Evolutionary conservation across 2,797 vertebrate species (phyloP), one percentile per base, ranked within the genome.

Genomic region (Lagocephalus sceleratus): DNA sequence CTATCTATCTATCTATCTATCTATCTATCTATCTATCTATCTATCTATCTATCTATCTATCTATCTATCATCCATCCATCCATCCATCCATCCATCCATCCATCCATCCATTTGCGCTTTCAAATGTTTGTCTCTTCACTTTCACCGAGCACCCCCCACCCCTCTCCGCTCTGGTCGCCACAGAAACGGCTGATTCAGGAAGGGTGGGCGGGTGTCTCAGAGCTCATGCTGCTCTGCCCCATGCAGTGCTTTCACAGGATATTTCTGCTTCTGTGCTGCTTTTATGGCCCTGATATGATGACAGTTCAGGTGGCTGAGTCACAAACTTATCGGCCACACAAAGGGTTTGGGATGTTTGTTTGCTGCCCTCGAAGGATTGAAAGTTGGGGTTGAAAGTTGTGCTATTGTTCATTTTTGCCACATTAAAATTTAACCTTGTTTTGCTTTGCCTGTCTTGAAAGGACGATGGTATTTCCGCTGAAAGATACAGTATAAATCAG

Each of bases 121-220:
- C 56, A 74, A 85, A 83, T 85, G 76, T 82, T 82, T 82, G 71
- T 83, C 73, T 84, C 77, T 73, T 69, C 78, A 75, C 68, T 79
- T 84, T 76, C 66, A 55, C 57, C 3, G 17, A 66, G 58, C 59
- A 21, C 79, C 78, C 73, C 63, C 82, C 35, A 3, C 54, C 53
- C 62, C 75, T 73, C 74, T 74, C 57, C 29, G 14, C 76, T 82
- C 78, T 71, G 83, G 87, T 88, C 87, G 83, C 86, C 87, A 88
- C 86, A 90, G 87, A 87, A 89, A 89, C 87, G 87, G 84, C 85
- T 88, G 87, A 88, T 87, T 90, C 85, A 85, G 85, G 84, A 83
- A 83, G 81, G 87, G 87, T 88, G 86, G 88, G 86, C 83, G 85
- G 78, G 79, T 81, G 86, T 84, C 81, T 86, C 82, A 64, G 81